Base-by-base conservation (phyloP, 2,888 invertebrate species). In the Bembecia ichneumoniformis region DNA sequence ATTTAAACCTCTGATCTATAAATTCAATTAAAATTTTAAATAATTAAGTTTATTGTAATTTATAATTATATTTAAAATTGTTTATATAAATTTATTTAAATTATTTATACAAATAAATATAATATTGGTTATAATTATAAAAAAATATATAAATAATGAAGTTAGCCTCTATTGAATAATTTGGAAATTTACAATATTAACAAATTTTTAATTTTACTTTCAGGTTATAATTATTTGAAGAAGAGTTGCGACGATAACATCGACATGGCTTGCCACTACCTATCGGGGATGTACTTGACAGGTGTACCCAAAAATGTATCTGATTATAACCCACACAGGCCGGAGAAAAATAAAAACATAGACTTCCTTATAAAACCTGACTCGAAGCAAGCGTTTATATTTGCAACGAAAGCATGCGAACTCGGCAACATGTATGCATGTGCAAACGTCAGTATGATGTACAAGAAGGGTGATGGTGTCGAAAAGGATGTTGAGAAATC, bases 401-500 rank as follows among this genome's bases (percentile, higher is more conserved):
- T 90, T 64, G 93, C 95, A 0, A 78, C 89, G 51, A 93, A 91
- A 73, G 95, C 93, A 0, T 99, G 98, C 73, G 93, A 96, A 54
- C 77, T 92, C 0, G 94, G 93, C 0, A 94, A 96, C 68, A 91
- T 96, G 71, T 94, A 93, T 67, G 94, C 95, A 0, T 99, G 99
- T 83, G 93, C 93, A 0, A 98, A 98, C 82, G 86, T 97, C 1
- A 93, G 96, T 66, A 91, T 94, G 74, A 96, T 96, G 94, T 94
- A 95, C 71, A 89, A 89, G 35, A 91, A 90, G 68, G 96, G 96
- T 11, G 95, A 97, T 55, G 97, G 97, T 1, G 93, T 92, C 0
- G 91, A 91, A 49, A 91, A 94, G 68, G 91, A 94, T 74, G 68
- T 80, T 47, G 89, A 91, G 50, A 84, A 94, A 65, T 92, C 95